phyloP scores from a whole-genome alignment of 2,888 invertebrate species.

The Lasioglossum leucozonium region DNA sequence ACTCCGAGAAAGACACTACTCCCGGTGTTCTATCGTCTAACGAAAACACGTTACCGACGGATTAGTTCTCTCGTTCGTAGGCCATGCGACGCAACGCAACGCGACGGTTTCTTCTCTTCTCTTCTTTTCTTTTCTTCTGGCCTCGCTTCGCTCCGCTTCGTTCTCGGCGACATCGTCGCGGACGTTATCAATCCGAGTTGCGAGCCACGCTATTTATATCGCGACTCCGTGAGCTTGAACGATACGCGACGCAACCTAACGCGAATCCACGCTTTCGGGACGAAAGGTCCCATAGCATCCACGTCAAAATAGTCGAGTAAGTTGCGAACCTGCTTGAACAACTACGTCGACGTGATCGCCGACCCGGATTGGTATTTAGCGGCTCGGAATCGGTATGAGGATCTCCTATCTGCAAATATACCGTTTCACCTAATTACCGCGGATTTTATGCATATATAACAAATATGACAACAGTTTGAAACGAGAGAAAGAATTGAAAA shows the following conservation, averaged over 20 bases:
- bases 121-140: background rate
- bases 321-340: background rate
- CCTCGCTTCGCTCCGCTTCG: background rate
- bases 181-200: slow-evolving; percentile 41
- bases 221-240: slow-evolving; percentile 1
- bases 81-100: slow-evolving; percentile 1
- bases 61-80: slow-evolving; percentile 18
- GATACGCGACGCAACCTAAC: slow-evolving; percentile 6
- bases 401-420: no score
- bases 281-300: background rate
- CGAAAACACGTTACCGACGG: slow-evolving; percentile 19
- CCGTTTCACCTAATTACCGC: no score
- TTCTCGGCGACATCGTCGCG: background rate
- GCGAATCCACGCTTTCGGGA: background rate
- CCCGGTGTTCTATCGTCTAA: slow-evolving; percentile 16
- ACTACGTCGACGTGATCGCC: no score
- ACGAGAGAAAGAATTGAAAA: no score
- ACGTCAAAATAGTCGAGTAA: background rate
- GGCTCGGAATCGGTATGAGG: no score
- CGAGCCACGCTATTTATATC: slow-evolving; percentile 41
- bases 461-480: no score
- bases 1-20: slow-evolving; percentile 54
- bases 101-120: background rate
- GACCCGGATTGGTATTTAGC: no score
- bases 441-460: no score